These are phyloP conservation scores for Chelidonichthys spinosus DNA, from an alignment of 2,797 vertebrate genomes.

Conservation along the genomic window DNA sequence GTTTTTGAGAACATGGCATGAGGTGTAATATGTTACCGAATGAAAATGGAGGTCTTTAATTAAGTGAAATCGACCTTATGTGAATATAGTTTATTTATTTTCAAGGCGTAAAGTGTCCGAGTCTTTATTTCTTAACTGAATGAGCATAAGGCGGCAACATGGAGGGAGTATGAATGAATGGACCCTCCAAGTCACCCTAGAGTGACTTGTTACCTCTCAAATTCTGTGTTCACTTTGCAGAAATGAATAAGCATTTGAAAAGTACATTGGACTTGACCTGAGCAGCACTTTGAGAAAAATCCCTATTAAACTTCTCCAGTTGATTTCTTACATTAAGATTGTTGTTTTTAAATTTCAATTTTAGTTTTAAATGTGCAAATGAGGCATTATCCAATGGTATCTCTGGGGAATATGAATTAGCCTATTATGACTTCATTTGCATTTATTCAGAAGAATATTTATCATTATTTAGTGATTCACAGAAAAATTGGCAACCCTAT, in stretches of 20 bases:
- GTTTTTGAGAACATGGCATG: slow-evolving; percentile 84
- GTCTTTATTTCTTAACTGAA: slow-evolving; percentile 65
- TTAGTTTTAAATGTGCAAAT: background rate
- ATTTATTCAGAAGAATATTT: no score
- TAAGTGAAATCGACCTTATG: slow-evolving; percentile 78
- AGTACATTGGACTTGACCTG: background rate
- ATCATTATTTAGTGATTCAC: no score
- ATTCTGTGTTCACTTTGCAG: no score
- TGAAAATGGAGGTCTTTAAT: slow-evolving; percentile 76
- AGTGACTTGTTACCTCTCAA: background rate
- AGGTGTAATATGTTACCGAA: slow-evolving; percentile 80
- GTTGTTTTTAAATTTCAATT: background rate
- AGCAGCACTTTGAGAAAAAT: background rate
- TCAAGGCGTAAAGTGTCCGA: slow-evolving; percentile 75
- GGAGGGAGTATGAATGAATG: background rate
- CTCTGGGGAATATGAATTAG: background rate
- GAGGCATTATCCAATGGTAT: background rate
- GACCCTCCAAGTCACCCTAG: background rate
- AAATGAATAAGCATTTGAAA: background rate
- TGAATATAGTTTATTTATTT: slow-evolving; percentile 89
- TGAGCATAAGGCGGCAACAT: background rate
- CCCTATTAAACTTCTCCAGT: background rate
- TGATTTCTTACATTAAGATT: background rate
- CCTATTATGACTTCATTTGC: no score
- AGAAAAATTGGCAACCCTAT: no score